phyloP scores from a whole-genome alignment of 2,113 vertebrate genomes.

The Lampris megalopsis region DNA sequence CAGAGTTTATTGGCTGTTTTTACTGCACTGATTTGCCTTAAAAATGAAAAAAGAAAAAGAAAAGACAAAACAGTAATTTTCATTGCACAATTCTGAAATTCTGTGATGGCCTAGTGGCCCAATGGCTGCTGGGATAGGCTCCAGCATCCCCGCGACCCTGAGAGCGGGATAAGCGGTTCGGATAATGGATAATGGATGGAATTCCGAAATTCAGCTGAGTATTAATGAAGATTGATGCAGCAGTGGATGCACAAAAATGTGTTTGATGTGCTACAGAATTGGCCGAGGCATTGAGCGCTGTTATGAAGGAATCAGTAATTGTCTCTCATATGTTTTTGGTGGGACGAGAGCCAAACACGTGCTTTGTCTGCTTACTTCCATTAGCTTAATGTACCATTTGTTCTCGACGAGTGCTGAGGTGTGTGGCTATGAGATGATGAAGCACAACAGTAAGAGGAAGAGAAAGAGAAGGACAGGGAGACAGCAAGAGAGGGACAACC shows the following conservation, averaged over 20 bases:
- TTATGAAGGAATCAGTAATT: conserved; percentile 13
- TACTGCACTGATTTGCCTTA: too few relatives aligned
- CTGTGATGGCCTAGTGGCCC: too few relatives aligned
- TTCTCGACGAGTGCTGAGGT: conserved; percentile 27
- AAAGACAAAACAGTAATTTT: too few relatives aligned
- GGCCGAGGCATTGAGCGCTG: background rate
- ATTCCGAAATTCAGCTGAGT: too few relatives aligned
- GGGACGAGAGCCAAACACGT: conserved; percentile 19
- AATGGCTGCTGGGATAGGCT: too few relatives aligned
- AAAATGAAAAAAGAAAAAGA: too few relatives aligned
- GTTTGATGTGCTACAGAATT: background rate
- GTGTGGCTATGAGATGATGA: conserved; percentile 2
- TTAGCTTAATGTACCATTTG: conserved; percentile 35
- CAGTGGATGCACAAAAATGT: background rate
- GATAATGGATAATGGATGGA: too few relatives aligned
- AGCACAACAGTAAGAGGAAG: background rate
- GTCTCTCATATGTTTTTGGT: conserved; percentile 4
- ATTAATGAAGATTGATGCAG: too few relatives aligned
- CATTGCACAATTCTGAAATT: too few relatives aligned
- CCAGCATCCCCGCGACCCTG: too few relatives aligned
- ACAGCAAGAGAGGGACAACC: background rate
- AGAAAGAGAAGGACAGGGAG: background rate
- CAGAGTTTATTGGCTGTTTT: too few relatives aligned
- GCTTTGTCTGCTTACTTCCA: conserved; percentile 20
- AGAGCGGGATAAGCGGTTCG: too few relatives aligned